Conservation (phyloP, 2,797 vertebrate species). For the Lophotriccus pileatus region DNA sequence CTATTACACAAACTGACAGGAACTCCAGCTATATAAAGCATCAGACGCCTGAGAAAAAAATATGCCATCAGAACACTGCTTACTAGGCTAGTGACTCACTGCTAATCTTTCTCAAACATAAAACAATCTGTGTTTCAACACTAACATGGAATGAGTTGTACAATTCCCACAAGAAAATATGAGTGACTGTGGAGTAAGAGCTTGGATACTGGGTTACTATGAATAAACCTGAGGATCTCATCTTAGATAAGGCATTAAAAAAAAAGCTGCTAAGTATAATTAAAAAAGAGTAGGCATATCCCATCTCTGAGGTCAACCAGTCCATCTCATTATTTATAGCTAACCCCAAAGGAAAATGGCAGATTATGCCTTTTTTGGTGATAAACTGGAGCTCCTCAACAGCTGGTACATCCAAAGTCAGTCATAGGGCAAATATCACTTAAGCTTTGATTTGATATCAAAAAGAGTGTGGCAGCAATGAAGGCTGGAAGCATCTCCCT, state of each 20-base stretch:
- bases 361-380: slow-evolving; percentile 47
- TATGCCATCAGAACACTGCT: background rate
- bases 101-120: slow-evolving; percentile 16
- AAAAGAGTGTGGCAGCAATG: background rate
- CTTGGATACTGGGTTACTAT: background rate
- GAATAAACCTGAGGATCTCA: background rate
- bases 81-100: slow-evolving; percentile 28
- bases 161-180: slow-evolving; percentile 51
- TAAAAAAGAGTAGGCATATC: background rate
- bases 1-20: slow-evolving; percentile 9
- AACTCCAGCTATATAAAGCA: slow-evolving; percentile 51
- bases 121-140: slow-evolving; percentile 11
- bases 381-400: background rate
- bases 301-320: background rate
- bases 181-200: background rate
- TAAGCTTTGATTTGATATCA: background rate
- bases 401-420: background rate
- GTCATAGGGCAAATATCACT: background rate
- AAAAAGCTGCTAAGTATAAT: background rate
- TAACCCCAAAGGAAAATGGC: slow-evolving; percentile 3
- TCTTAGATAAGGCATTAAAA: background rate
- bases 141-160: background rate
- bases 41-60: background rate
- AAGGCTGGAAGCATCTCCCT: background rate
- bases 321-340: slow-evolving; percentile 36